Percentiles rank a stretch among this genome's conserved stretches.
Evolutionary conservation across 2,888 invertebrate species (phyloP).

Genomic region (Dicycla oo): DNA sequence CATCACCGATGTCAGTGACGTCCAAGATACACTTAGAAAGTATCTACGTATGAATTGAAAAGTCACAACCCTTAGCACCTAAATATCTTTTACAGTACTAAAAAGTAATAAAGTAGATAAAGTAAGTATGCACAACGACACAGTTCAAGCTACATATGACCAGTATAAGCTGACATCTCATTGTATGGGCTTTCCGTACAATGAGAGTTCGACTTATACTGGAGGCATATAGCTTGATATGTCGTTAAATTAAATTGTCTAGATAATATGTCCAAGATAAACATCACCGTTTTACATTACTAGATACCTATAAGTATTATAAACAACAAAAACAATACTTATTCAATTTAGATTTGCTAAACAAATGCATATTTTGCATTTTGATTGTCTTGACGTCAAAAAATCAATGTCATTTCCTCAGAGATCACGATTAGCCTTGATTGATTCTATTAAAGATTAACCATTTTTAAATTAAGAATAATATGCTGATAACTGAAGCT

Average conservation of each 20-base stretch:
- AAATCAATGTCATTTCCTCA: conserved; percentile 45
- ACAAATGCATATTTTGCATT: conserved; percentile 25
- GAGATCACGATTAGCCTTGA: conserved; percentile 15
- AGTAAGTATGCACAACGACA: neutral
- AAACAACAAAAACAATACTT: conserved; percentile 26
- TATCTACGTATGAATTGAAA: neutral
- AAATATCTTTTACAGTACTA: neutral
- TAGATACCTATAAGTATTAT: neutral
- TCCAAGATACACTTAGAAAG: neutral
- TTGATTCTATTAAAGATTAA: conserved; percentile 19
- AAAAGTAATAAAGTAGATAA: neutral
- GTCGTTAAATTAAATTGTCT: neutral
- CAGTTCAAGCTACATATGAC: neutral
- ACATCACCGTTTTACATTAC: conserved; percentile 18
- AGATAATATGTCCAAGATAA: neutral
- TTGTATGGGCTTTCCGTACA: neutral
- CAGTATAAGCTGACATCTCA: neutral
- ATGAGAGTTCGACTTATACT: neutral
- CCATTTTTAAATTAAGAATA: neutral
- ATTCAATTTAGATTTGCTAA: conserved; percentile 31
- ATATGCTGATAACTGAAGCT: neutral
- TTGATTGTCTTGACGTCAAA: conserved; percentile 39
- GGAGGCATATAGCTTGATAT: neutral
- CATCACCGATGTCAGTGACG: neutral
- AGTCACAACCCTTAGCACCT: neutral